Evolutionary conservation across 2,888 invertebrate species (phyloP).

Genomic region (Bedellia somnulentella): DNA sequence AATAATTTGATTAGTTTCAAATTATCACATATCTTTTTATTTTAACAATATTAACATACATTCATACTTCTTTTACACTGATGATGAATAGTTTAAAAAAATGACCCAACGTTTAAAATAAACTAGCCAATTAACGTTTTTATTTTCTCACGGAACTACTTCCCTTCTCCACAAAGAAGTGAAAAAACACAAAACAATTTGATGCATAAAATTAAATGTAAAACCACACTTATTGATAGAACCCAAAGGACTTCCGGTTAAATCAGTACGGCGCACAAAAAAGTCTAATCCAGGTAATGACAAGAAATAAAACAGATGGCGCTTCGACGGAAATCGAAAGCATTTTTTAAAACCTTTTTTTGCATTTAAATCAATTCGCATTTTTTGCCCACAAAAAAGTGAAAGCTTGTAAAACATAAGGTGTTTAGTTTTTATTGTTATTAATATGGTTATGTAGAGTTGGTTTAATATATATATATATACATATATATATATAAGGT

Average conservation of each 20-base stretch:
- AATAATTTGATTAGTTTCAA: too few relatives aligned
- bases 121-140: too few relatives aligned
- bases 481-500: background rate
- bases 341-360: slow-evolving; percentile 31
- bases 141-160: too few relatives aligned
- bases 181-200: slow-evolving; percentile 7
- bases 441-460: background rate
- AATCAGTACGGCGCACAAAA: slow-evolving; percentile 31
- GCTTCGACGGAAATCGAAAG: slow-evolving; percentile 54
- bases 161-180: too few relatives aligned
- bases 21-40: too few relatives aligned
- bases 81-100: too few relatives aligned
- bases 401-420: slow-evolving; percentile 23
- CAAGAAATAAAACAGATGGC: slow-evolving; percentile 51
- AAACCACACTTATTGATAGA: slow-evolving; percentile 25
- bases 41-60: too few relatives aligned
- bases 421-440: background rate
- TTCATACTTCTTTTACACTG: too few relatives aligned
- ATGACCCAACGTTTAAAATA: too few relatives aligned
- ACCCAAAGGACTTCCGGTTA: slow-evolving; percentile 35
- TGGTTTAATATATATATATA: background rate
- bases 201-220: slow-evolving; percentile 28
- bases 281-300: slow-evolving; percentile 22
- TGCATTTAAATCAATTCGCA: slow-evolving; percentile 25
- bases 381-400: slow-evolving; percentile 23